phyloP scores from a whole-genome alignment of 1,140 invertebrate genomes.

The Ips nitidus region DNA sequence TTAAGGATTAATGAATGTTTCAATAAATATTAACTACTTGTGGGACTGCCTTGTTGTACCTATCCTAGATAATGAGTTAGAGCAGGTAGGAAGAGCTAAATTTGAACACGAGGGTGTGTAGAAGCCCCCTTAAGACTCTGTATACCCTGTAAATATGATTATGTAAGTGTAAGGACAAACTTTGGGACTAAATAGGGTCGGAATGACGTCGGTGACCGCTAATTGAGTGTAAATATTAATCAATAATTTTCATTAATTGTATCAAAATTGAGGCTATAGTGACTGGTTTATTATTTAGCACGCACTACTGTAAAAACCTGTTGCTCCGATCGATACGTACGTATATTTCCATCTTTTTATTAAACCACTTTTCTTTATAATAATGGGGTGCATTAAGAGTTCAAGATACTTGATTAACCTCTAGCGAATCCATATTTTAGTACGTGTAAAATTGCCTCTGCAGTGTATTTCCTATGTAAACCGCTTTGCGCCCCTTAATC shows the following conservation, averaged over 20 bases:
- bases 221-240: too few relatives aligned
- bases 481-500: neutral
- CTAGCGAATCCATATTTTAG: neutral
- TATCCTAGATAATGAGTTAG: neutral
- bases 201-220: neutral
- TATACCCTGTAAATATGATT: neutral
- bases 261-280: too few relatives aligned
- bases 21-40: conserved; percentile 7
- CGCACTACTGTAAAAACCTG: neutral
- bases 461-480: conserved; percentile 5
- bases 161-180: neutral
- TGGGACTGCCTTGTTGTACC: neutral
- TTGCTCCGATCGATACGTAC: neutral
- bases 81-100: neutral
- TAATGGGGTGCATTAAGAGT: neutral
- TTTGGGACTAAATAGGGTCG: neutral
- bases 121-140: neutral
- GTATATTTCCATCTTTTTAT: neutral
- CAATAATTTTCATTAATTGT: too few relatives aligned
- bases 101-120: neutral
- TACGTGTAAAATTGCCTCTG: neutral
- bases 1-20: conserved; percentile 6
- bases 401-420: neutral
- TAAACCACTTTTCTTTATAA: neutral
- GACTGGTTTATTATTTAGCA: neutral